Evolutionary conservation across 2,888 invertebrate species (phyloP), one percentile per base, ranked within the genome.

Genomic region (Lepidocyrtinus sp.): DNA sequence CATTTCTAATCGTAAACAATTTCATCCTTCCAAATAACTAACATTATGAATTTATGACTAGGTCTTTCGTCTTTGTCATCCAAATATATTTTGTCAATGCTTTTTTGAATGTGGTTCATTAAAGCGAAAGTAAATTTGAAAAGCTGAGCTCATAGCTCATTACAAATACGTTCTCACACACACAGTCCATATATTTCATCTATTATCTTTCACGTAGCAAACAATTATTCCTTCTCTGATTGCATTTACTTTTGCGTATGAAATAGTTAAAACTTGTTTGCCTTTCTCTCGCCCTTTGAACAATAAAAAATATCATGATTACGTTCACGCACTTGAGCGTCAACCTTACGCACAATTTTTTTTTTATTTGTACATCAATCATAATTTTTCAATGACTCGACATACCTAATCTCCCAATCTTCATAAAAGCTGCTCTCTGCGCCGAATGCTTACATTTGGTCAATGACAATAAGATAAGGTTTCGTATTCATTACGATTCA

Each of bases 271-370:
- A 50, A 50, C 50, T 50, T 50, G 50, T 50, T 50, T 50, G 50
- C 50, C 50, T 50, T 50, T 50, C 50, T 50, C 50, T 17, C n/a
- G n/a, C n/a, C n/a, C n/a, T n/a, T 50, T 2, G 5, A n/a, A n/a
- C n/a, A 50, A 50, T n/a, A n/a, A n/a, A n/a, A n/a, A n/a, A n/a
- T n/a, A 50, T 50, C 17, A n/a, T 50, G 12, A n/a, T 50, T 50
- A 50, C 17, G 50, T 50, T 50, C 50, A 50, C 50, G 50, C 50
- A 50, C 50, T 50, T 50, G 50, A 50, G 50, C 50, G 50, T 50
- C 50, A 50, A 50, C 50, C 50, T 50, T 50, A 50, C 50, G 50
- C 50, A 50, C 50, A 50, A 50, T 50, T 50, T 2, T 17, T 12
- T 7, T 36, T 36, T 36, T 12, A 36, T 50, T 50, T 50, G 50